phyloP scores from a whole-genome alignment of 2,888 invertebrate genomes.

The Athripsodes cinereus region DNA sequence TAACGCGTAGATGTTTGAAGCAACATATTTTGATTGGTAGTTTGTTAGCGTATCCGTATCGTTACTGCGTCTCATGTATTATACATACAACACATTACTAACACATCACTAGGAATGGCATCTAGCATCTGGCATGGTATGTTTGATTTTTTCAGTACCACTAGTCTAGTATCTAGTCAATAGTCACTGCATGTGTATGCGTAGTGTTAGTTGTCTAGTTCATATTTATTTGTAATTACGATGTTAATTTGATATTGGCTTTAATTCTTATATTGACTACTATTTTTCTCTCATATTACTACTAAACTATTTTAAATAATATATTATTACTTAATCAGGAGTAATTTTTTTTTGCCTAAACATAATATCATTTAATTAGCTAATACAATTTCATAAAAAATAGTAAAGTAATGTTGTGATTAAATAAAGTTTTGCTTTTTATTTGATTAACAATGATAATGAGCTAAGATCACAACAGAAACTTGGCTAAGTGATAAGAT shows the following conservation, averaged over 20 bases:
- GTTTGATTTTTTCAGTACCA: background rate
- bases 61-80: too few relatives aligned
- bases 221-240: background rate
- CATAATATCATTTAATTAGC: too few relatives aligned
- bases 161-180: too few relatives aligned
- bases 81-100: background rate
- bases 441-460: too few relatives aligned
- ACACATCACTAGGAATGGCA: background rate
- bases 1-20: background rate
- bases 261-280: background rate
- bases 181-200: too few relatives aligned
- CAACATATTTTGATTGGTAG: background rate
- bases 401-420: background rate
- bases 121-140: too few relatives aligned
- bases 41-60: background rate
- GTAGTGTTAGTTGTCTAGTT: background rate
- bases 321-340: background rate
- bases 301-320: background rate
- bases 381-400: background rate
- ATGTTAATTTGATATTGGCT: conserved; percentile 1
- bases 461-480: too few relatives aligned
- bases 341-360: background rate
- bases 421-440: too few relatives aligned
- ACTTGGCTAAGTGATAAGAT: too few relatives aligned
- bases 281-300: background rate